Conservation (phyloP, 2,113 vertebrate species). For the Mustela lutreola region DNA sequence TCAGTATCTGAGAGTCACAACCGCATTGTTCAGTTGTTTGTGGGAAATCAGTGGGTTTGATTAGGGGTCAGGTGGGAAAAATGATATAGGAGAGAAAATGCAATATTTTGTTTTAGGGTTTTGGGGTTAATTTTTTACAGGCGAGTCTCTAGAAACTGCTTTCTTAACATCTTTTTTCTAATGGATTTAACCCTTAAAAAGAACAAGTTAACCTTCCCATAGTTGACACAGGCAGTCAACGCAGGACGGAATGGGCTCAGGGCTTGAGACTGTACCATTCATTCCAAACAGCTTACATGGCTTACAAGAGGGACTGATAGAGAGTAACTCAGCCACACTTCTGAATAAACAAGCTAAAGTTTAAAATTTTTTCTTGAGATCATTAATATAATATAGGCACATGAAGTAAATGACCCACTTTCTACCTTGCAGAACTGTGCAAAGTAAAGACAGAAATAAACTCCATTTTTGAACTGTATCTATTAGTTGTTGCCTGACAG, state of each 20-base stretch:
- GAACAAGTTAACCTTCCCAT: not conserved
- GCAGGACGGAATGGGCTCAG: not conserved
- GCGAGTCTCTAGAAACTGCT: not conserved
- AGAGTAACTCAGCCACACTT: not conserved
- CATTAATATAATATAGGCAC: slow-evolving; percentile 23
- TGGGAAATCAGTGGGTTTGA: slow-evolving; percentile 16
- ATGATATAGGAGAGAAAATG: not conserved
- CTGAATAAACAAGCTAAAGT: not conserved
- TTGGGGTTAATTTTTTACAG: not conserved
- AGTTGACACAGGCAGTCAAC: not conserved
- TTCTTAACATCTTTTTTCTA: not conserved
- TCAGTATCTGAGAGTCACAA: not conserved
- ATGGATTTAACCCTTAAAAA: not conserved
- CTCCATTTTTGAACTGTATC: not conserved
- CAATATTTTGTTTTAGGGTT: not conserved
- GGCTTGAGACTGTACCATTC: not conserved
- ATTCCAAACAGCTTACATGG: not conserved
- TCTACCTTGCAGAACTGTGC: not conserved
- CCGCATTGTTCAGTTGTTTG: not conserved
- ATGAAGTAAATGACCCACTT: slow-evolving; percentile 58
- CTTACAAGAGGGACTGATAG: not conserved
- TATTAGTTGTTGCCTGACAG: slow-evolving; percentile 15
- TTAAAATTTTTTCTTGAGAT: slow-evolving; percentile 28
- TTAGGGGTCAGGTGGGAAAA: not conserved
- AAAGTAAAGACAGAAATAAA: slow-evolving; percentile 37